Evolutionary conservation across 2,888 invertebrate genomes (phyloP).

Genomic region (Ctenicera cuprea): DNA sequence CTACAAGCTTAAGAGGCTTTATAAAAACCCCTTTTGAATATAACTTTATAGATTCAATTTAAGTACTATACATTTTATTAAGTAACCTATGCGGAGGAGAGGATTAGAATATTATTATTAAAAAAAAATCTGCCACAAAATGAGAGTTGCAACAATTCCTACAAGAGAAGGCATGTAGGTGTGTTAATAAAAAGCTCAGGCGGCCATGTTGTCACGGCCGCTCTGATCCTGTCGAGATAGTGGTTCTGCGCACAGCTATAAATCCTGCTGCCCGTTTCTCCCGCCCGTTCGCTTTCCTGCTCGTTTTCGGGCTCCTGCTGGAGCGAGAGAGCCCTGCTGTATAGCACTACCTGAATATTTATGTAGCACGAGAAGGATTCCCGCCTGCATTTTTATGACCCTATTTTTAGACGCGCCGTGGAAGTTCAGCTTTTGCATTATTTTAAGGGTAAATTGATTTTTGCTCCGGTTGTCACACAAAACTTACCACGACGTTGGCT

Average conservation of each 20-base stretch:
- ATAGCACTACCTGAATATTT: constrained; percentile 30
- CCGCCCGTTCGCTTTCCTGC: constrained; percentile 24
- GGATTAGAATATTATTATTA: too few relatives aligned
- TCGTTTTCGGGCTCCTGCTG: constrained; percentile 28
- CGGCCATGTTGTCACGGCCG: constrained; percentile 54
- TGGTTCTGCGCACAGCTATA: constrained; percentile 50
- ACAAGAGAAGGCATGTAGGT: constrained; percentile 19
- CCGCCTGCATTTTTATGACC: constrained; percentile 13
- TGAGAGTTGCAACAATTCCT: not conserved
- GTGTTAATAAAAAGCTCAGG: constrained; percentile 47
- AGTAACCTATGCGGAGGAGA: too few relatives aligned
- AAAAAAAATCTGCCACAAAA: too few relatives aligned
- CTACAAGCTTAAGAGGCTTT: too few relatives aligned
- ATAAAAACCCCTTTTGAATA: too few relatives aligned
- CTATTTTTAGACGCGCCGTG: constrained; percentile 26
- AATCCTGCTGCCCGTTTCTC: constrained; percentile 44
- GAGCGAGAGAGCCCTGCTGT: constrained; percentile 7
- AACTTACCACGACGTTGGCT: too few relatives aligned
- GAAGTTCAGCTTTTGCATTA: constrained; percentile 3
- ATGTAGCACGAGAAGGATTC: constrained; percentile 27
- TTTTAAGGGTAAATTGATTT: constrained; percentile 17
- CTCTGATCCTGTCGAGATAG: constrained; percentile 56
- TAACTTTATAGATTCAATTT: too few relatives aligned
- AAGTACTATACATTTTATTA: too few relatives aligned
- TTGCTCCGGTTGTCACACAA: not conserved